These are phyloP conservation scores for Chaetogeoica ovagalla DNA, from an alignment of 2,888 invertebrate species.

Conservation along the genomic window DNA sequence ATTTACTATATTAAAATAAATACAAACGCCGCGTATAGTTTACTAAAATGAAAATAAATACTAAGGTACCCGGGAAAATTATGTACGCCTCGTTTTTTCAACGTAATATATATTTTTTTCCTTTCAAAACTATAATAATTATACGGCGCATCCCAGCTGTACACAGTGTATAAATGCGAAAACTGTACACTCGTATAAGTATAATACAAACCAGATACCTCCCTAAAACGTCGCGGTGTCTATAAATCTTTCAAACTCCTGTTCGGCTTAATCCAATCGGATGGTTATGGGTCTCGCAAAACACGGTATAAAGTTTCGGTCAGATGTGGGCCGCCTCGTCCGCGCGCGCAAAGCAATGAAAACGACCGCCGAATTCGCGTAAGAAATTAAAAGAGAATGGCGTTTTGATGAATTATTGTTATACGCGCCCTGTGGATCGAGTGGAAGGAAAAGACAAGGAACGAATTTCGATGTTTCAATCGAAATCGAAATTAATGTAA, in stretches of 20 bases:
- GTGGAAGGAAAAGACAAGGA: too few relatives aligned
- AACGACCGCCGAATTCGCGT: slow-evolving; percentile 7
- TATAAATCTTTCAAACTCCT: slow-evolving; percentile 44
- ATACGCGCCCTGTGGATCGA: too few relatives aligned
- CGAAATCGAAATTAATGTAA: background rate
- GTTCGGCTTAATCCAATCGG: slow-evolving; percentile 21
- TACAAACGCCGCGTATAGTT: too few relatives aligned
- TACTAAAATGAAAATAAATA: too few relatives aligned
- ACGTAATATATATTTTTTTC: slow-evolving; percentile 3
- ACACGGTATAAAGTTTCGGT: slow-evolving; percentile 32
- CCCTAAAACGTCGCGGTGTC: slow-evolving; percentile 30
- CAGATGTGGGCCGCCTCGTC: background rate
- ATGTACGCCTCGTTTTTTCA: too few relatives aligned
- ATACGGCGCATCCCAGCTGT: background rate
- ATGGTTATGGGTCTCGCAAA: slow-evolving; percentile 33
- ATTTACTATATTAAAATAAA: too few relatives aligned
- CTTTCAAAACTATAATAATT: background rate
- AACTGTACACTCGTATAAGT: background rate
- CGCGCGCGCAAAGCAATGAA: too few relatives aligned
- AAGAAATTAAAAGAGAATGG: slow-evolving; percentile 16
- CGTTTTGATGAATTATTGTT: background rate
- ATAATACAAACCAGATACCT: background rate
- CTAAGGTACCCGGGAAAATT: too few relatives aligned
- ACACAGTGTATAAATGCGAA: slow-evolving; percentile 7
- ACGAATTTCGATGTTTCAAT: background rate